Percentiles rank a stretch among this genome's conserved stretches.
Evolutionary conservation across 1,140 invertebrate genomes (phyloP).

Genomic region (Solen grandis): DNA sequence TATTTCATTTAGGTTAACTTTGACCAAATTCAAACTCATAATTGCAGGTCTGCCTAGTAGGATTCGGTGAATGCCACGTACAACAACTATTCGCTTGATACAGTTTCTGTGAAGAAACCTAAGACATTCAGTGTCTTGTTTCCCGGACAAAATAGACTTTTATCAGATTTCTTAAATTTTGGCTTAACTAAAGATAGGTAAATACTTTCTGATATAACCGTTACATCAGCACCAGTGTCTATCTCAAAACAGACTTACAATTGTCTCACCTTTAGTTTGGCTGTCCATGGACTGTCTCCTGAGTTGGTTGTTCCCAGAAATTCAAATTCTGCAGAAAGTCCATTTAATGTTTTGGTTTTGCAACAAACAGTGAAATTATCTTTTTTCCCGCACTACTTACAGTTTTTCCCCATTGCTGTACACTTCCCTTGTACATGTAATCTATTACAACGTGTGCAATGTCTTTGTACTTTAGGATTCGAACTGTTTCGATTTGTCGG

Average conservation of each 20-base stretch:
- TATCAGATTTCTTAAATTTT: conserved; percentile 21
- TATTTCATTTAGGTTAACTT: too few species aligned
- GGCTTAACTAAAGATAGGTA: not conserved
- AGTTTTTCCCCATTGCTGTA: not conserved
- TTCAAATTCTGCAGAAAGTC: not conserved
- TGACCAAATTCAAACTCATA: too few species aligned
- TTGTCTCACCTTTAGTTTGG: too few species aligned
- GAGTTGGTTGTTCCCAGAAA: too few species aligned
- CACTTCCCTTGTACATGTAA: too few species aligned
- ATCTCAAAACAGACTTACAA: conserved; percentile 25
- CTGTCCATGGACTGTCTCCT: too few species aligned
- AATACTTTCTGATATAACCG: conserved; percentile 24
- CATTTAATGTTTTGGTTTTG: not conserved
- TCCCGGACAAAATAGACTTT: conserved; percentile 30
- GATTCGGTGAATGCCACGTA: conserved; percentile 6
- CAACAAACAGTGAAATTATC: too few species aligned
- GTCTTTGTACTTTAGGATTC: too few species aligned
- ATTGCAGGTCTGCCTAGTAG: too few species aligned
- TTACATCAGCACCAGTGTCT: conserved; percentile 54
- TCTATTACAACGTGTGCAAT: too few species aligned
- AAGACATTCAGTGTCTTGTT: conserved; percentile 38
- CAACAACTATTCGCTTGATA: conserved; percentile 35
- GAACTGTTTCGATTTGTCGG: too few species aligned
- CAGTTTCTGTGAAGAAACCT: too few species aligned
- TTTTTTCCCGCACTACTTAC: not conserved